Conservation (phyloP, 1,140 invertebrate species). For the Drosophila parabipectinata region DNA sequence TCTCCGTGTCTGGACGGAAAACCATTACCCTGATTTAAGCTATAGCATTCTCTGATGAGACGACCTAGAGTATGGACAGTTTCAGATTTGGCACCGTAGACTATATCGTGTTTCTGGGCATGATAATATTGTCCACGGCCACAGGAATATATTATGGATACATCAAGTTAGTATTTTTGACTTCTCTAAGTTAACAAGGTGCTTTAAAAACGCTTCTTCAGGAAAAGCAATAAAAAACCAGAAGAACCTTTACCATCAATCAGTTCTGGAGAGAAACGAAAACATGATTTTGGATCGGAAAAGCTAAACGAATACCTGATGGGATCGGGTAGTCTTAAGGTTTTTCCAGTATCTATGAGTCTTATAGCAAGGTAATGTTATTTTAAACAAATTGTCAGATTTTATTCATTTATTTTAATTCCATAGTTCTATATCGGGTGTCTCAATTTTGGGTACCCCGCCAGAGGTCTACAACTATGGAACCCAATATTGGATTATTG, state of each 20-base stretch:
- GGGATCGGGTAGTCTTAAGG: conserved; percentile 88
- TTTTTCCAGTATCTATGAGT: conserved; percentile 92
- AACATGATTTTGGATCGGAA: conserved; percentile 75
- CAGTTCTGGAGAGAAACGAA: conserved; percentile 5
- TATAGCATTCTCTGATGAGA: conserved; percentile 7
- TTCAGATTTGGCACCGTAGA: conserved; percentile 84
- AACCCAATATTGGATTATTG: conserved; percentile 91
- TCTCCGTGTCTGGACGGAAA: neutral
- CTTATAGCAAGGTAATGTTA: conserved; percentile 89
- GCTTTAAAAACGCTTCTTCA: conserved; percentile 4
- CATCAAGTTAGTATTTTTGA: conserved; percentile 54
- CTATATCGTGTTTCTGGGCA: conserved; percentile 87
- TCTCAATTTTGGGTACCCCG: conserved; percentile 94
- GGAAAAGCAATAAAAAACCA: conserved; percentile 39
- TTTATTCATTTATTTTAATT: no score
- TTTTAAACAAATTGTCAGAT: no score
- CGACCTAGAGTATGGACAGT: conserved; percentile 16
- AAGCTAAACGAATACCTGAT: conserved; percentile 89
- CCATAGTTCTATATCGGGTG: conserved; percentile 91
- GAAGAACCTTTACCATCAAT: conserved; percentile 13
- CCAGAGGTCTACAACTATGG: conserved; percentile 94
- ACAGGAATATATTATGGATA: conserved; percentile 91
- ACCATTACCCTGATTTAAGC: neutral
- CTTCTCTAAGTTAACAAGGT: neutral
- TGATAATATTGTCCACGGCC: conserved; percentile 87